Evolutionary conservation across 2,888 invertebrate genomes (phyloP).

Genomic region (Cordylochernes scorpioides): DNA sequence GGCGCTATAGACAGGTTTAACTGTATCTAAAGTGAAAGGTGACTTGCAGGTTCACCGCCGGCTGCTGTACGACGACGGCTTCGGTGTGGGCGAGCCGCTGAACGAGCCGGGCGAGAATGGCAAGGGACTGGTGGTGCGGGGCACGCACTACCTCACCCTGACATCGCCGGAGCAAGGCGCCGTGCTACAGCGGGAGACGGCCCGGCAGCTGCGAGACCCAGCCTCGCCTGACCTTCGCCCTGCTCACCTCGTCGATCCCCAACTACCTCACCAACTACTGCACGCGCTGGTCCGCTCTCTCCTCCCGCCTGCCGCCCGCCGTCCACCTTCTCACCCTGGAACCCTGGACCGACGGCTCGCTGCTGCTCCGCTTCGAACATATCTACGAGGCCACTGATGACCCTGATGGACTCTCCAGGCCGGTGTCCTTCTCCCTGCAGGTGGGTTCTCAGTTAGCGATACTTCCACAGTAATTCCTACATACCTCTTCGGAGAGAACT

Average conservation of each 20-base stretch:
- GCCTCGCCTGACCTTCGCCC: no score
- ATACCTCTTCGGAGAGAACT: no score
- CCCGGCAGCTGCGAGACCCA: no score
- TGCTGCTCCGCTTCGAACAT: constrained; percentile 51
- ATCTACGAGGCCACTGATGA: constrained; percentile 38
- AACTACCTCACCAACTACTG: no score
- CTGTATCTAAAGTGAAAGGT: no score
- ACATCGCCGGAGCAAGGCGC: no score
- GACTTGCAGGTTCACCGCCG: constrained; percentile 61
- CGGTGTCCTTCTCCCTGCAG: constrained; percentile 19
- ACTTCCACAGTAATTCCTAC: no score
- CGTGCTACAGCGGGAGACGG: no score
- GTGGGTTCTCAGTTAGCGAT: no score
- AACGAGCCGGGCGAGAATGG: constrained; percentile 45
- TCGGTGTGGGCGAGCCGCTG: constrained; percentile 70
- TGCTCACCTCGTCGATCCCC: no score
- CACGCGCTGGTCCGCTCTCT: no score
- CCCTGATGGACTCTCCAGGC: constrained; percentile 25
- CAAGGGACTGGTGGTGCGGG: constrained; percentile 38
- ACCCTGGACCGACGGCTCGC: constrained; percentile 34
- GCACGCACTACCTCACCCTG: constrained; percentile 34
- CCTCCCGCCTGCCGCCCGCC: constrained; percentile 41
- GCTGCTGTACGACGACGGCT: constrained; percentile 56
- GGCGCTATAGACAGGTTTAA: no score
- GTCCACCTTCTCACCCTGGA: constrained; percentile 51